Conservation (phyloP, 2,888 invertebrate genomes). For the Yponomeuta evonymella region DNA sequence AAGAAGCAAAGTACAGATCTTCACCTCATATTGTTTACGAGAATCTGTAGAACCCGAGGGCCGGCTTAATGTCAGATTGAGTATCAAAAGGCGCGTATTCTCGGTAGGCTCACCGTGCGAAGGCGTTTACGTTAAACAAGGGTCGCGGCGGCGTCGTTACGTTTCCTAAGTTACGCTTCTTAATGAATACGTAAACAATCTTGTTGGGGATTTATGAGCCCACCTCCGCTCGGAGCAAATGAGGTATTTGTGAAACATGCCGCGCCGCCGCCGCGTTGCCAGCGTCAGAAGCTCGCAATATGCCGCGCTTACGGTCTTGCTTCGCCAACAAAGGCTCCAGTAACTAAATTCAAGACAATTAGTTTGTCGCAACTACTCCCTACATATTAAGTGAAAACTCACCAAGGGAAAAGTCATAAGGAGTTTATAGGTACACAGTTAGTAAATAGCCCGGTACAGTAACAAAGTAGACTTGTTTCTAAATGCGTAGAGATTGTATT, state of each 20-base stretch:
- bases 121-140: constrained; percentile 7
- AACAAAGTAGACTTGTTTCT: too few relatives aligned
- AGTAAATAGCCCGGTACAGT: too few relatives aligned
- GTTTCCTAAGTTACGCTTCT: constrained; percentile 30
- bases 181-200: constrained; percentile 45
- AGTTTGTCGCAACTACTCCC: too few relatives aligned
- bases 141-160: neutral
- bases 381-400: too few relatives aligned
- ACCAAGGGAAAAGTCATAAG: too few relatives aligned
- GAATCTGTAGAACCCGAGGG: neutral
- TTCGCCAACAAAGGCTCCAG: neutral
- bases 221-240: constrained; percentile 35
- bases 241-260: constrained; percentile 22
- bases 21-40: too few relatives aligned
- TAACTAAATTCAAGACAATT: neutral
- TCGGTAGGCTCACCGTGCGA: neutral
- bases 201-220: constrained; percentile 41
- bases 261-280: neutral
- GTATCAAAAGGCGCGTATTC: neutral
- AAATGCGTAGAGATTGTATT: neutral
- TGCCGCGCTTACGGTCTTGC: neutral
- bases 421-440: too few relatives aligned
- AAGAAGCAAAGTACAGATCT: neutral
- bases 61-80: neutral
- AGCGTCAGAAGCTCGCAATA: neutral